These are phyloP conservation scores for Alviniconcha marisindica DNA, from an alignment of 1,140 invertebrate genomes.

Conservation along the genomic window DNA sequence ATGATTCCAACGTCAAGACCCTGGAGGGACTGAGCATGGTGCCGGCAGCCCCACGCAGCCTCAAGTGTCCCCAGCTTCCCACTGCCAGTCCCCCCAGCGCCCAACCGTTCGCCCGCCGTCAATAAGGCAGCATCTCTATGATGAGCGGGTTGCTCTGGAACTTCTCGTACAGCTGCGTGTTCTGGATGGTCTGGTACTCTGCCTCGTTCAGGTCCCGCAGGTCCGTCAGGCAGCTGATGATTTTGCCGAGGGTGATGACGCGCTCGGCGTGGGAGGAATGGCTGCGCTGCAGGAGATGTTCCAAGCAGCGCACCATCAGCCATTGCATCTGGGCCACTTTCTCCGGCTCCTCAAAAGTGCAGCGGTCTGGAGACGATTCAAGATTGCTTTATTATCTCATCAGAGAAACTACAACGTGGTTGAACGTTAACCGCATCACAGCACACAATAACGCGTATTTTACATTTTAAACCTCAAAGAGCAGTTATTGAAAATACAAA, in stretches of 20 bases:
- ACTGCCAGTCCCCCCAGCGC: too few relatives aligned
- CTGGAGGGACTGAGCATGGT: too few relatives aligned
- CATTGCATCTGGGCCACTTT: slow-evolving; percentile 56
- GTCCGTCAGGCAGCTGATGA: slow-evolving; percentile 47
- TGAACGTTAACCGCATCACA: too few relatives aligned
- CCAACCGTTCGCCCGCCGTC: neutral
- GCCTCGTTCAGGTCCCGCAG: slow-evolving; percentile 50
- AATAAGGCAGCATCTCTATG: slow-evolving; percentile 35
- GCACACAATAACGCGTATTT: too few relatives aligned
- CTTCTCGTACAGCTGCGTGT: slow-evolving; percentile 33
- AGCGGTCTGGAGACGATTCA: slow-evolving; percentile 60
- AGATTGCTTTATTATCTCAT: too few relatives aligned
- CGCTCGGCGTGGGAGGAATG: slow-evolving; percentile 27
- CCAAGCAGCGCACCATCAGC: slow-evolving; percentile 55
- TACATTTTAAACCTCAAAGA: too few relatives aligned
- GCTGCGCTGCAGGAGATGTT: slow-evolving; percentile 45
- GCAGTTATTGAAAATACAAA: too few relatives aligned
- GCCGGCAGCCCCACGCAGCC: too few relatives aligned
- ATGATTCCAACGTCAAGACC: too few relatives aligned
- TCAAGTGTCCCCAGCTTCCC: too few relatives aligned
- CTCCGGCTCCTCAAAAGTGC: slow-evolving; percentile 48
- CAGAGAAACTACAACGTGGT: too few relatives aligned
- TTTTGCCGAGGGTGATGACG: slow-evolving; percentile 38
- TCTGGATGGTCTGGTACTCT: slow-evolving; percentile 36
- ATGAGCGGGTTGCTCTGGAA: slow-evolving; percentile 25